These are phyloP conservation scores for Zaprionus davidi DNA, from an alignment of 1,140 invertebrate species.

Conservation along the genomic window DNA sequence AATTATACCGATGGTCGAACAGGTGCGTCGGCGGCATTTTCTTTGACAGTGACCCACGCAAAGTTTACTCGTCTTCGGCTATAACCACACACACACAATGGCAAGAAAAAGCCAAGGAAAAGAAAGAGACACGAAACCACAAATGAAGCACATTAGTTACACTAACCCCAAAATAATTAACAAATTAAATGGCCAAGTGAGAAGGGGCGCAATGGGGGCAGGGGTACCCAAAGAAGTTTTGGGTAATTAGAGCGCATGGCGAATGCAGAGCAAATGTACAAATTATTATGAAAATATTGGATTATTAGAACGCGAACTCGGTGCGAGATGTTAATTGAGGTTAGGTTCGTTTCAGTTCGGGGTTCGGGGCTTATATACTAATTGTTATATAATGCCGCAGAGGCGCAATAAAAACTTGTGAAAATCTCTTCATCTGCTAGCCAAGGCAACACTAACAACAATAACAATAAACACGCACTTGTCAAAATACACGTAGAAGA, in stretches of 20 bases:
- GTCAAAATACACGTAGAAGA: constrained; percentile 65
- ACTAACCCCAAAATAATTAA: constrained; percentile 74
- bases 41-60: constrained; percentile 70
- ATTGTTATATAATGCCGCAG: constrained; percentile 61
- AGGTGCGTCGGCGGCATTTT: constrained; percentile 29
- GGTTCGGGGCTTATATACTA: constrained; percentile 64
- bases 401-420: constrained; percentile 57
- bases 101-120: constrained; percentile 13
- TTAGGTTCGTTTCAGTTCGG: constrained; percentile 20
- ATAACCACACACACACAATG: background rate
- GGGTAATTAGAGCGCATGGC: constrained; percentile 62
- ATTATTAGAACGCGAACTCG: constrained; percentile 34
- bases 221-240: constrained; percentile 15
- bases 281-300: constrained; percentile 44
- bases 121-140: constrained; percentile 48
- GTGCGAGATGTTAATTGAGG: constrained; percentile 71
- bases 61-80: background rate
- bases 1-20: constrained; percentile 53
- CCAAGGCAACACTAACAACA: constrained; percentile 4
- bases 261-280: constrained; percentile 45
- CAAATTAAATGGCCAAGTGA: constrained; percentile 72
- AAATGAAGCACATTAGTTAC: constrained; percentile 80
- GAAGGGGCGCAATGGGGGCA: background rate
- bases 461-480: constrained; percentile 60
- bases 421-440: constrained; percentile 61